A percentile compares a stretch with the other conserved stretches of the same genome.
phyloP scores from a whole-genome alignment of 2,113 vertebrate genomes.

The Tragulus kanchil region DNA sequence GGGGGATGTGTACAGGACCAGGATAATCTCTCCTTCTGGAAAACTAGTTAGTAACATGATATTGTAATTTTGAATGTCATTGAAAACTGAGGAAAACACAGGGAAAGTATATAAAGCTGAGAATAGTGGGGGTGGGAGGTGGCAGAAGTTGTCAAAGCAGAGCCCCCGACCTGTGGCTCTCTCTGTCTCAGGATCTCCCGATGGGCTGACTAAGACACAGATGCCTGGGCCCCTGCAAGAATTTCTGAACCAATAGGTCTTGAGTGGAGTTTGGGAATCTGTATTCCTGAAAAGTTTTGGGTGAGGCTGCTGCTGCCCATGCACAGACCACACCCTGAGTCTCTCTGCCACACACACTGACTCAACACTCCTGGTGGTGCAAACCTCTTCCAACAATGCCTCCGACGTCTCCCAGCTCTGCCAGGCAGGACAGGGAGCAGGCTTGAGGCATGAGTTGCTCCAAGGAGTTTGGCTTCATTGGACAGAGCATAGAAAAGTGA shows the following conservation, averaged over 20 bases:
- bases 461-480: neutral
- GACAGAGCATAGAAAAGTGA: neutral
- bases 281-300: neutral
- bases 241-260: neutral
- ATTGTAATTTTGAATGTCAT: neutral
- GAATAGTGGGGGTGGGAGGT: neutral
- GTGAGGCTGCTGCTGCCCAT: neutral
- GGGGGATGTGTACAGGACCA: neutral
- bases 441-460: neutral
- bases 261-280: neutral
- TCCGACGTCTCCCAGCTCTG: neutral
- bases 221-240: neutral
- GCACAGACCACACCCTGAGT: neutral
- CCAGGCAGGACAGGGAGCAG: neutral
- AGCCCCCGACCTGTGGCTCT: neutral
- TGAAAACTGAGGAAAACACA: neutral
- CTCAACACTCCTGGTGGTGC: neutral
- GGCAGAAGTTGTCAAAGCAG: neutral
- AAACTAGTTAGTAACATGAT: neutral
- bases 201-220: neutral
- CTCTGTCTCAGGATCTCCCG: too few relatives aligned
- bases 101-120: neutral
- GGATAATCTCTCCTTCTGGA: neutral
- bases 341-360: neutral
- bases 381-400: neutral